phyloP scores from a whole-genome alignment of 2,113 vertebrate species.

The Hymenochirus boettgeri region DNA sequence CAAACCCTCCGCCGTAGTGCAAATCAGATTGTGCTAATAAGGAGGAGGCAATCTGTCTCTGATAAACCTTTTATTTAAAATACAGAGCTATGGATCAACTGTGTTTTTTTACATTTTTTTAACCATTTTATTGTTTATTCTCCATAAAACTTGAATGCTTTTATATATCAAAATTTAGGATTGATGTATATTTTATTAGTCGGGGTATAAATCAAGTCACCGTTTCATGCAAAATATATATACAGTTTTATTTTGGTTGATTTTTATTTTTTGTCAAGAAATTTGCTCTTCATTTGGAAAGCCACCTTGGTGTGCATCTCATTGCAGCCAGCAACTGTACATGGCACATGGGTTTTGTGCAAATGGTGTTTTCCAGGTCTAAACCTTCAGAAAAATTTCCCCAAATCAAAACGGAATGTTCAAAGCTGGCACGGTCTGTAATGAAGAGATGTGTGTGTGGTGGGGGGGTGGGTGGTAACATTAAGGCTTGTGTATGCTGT shows the following conservation, averaged over 20 bases:
- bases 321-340: neutral
- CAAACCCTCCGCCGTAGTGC: slow-evolving; percentile 16
- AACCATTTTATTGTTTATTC: slow-evolving; percentile 47
- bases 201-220: slow-evolving; percentile 80
- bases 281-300: neutral
- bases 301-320: neutral
- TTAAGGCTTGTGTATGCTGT: too few relatives aligned
- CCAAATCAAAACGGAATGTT: too few relatives aligned
- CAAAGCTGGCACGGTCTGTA: too few relatives aligned
- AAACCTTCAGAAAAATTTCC: too few relatives aligned
- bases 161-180: slow-evolving; percentile 70
- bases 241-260: slow-evolving; percentile 62
- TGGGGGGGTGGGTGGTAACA: too few relatives aligned
- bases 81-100: slow-evolving; percentile 78
- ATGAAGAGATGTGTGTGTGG: too few relatives aligned
- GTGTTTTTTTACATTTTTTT: slow-evolving; percentile 67
- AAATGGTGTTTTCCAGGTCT: too few relatives aligned
- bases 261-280: slow-evolving; percentile 16
- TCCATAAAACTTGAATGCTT: slow-evolving; percentile 80
- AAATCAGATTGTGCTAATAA: slow-evolving; percentile 25
- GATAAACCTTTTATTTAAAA: slow-evolving; percentile 66
- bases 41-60: slow-evolving; percentile 36
- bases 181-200: slow-evolving; percentile 92
- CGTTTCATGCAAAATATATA: slow-evolving; percentile 45
- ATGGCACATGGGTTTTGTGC: too few relatives aligned